phyloP scores from a whole-genome alignment of 2,797 vertebrate species.

The Notolepis coatsorum region DNA sequence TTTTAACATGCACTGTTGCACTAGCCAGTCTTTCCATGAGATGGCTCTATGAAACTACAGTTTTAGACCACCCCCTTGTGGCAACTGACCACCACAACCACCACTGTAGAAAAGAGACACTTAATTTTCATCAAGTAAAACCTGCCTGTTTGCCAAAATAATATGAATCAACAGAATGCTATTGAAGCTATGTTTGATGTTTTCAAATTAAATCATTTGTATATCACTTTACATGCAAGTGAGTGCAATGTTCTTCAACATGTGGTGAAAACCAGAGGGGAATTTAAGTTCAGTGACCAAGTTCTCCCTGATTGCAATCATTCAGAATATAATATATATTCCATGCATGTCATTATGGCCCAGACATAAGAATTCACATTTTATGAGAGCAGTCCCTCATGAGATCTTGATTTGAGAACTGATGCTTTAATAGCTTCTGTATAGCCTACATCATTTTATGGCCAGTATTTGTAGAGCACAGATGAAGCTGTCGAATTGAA shows the following conservation, averaged over 20 bases:
- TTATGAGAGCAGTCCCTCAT: neutral
- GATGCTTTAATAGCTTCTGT: constrained; percentile 4
- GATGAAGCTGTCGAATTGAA: constrained; percentile 21
- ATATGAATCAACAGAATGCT: neutral
- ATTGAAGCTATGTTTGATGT: neutral
- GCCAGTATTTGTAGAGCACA: constrained; percentile 45
- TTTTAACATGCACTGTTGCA: too few relatives aligned
- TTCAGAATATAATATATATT: neutral
- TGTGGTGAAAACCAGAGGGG: neutral
- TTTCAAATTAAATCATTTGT: neutral
- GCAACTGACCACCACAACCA: neutral
- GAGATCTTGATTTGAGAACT: neutral
- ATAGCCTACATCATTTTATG: constrained; percentile 23
- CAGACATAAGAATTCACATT: neutral
- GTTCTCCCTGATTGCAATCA: neutral
- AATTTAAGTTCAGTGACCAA: neutral
- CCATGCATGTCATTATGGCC: neutral
- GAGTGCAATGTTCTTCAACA: neutral
- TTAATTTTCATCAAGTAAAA: neutral
- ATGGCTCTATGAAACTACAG: neutral
- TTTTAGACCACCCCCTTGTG: constrained; percentile 34
- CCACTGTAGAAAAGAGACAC: neutral
- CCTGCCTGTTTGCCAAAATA: neutral
- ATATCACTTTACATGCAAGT: neutral
- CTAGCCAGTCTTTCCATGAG: too few relatives aligned